These are phyloP conservation scores for Catharus fuscescens DNA, from an alignment of 2,113 vertebrate species.

Conservation along the genomic window DNA sequence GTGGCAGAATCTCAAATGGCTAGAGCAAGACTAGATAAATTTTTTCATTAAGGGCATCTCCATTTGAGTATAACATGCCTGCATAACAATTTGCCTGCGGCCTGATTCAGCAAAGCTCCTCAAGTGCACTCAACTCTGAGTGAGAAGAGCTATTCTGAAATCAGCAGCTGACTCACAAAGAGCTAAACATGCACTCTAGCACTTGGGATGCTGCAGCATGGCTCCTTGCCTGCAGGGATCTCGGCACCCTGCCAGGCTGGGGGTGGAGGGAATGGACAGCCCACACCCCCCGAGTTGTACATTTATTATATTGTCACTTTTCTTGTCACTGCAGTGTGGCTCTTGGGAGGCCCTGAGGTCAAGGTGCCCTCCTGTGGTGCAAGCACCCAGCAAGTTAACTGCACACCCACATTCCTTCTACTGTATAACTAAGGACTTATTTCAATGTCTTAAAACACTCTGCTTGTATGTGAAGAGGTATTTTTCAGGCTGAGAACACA, in stretches of 20 bases:
- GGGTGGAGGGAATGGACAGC: not conserved
- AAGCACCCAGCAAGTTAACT: not conserved
- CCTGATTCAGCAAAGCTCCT: not conserved
- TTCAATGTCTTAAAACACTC: not conserved
- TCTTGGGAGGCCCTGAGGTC: not conserved
- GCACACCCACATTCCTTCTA: not conserved
- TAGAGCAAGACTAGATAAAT: not conserved
- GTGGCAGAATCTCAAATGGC: not conserved
- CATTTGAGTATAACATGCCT: not conserved
- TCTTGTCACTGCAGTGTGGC: not conserved
- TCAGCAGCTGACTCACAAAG: not conserved
- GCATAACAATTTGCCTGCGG: not conserved
- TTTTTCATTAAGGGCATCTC: not conserved
- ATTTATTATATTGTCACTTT: not conserved
- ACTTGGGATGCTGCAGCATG: not conserved
- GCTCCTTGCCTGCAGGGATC: not conserved
- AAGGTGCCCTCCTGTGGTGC: not conserved
- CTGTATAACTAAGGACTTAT: not conserved
- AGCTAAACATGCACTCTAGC: not conserved
- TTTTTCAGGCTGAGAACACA: not conserved
- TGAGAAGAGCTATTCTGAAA: not conserved
- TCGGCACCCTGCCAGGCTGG: fast-evolving
- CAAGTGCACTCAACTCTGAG: not conserved
- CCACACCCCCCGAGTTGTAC: fast-evolving
- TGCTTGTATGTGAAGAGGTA: not conserved